Evolutionary conservation across 2,888 invertebrate species (phyloP), one percentile per base, ranked within the genome.

Genomic region (Leuctra nigra): DNA sequence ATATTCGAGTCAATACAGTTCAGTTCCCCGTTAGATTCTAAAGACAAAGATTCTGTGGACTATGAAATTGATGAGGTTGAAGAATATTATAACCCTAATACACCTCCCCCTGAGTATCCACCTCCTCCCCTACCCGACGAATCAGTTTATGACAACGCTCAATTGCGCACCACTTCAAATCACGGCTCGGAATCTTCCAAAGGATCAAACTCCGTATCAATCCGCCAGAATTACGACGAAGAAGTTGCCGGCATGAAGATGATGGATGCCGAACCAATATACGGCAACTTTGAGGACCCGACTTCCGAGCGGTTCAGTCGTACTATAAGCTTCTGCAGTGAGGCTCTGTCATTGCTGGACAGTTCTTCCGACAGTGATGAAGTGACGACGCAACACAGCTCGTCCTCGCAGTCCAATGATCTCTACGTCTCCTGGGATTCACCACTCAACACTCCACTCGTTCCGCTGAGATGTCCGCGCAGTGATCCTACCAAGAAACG

Each of bases 1-100:
- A 72, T 83, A 11, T 86, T 86, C 73, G 81, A 79, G 64, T 78
- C 78, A 44, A 81, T 84, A 60, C 78, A 79, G 60, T 84, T 84
- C 65, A 78, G 80, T 62, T 83, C 83, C 14, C 84, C 84, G 1
- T 68, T 81, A 50, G 53, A 60, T 50, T n/a, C n/a, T n/a, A n/a
- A n/a, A n/a, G n/a, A n/a, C n/a, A n/a, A n/a, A n/a, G n/a, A n/a
- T n/a, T n/a, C n/a, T n/a, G n/a, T n/a, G n/a, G 68, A 69, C 55
- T 69, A 70, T 54, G 65, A 70, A 48, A 62, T 67, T 11, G 41
- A 48, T n/a, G 64, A 67, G 56, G 4, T 44, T 20, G 20, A 39
- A n/a, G n/a, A n/a, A n/a, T 41, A 16, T 36, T 36, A n/a, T 14
- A n/a, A 4, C 4, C 64, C 65, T 9, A 74, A 72, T 63, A 71